Evolutionary conservation across 30 jellyfish, hydroid and myxozoan genomes (phyloP).

Genomic region (Turritopsis dohrnii): DNA sequence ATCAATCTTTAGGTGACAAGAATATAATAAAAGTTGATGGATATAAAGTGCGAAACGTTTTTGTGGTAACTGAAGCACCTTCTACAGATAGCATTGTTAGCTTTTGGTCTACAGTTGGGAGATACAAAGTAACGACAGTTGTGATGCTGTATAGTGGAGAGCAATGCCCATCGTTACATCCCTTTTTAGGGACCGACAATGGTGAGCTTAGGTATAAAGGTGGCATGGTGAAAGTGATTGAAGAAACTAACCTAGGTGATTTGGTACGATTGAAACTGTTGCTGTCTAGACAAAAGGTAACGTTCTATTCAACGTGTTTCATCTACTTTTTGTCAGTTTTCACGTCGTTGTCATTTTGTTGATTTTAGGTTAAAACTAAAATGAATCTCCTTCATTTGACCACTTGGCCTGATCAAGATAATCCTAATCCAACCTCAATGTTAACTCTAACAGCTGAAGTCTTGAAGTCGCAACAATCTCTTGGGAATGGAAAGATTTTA

Average conservation of each 20-base stretch:
- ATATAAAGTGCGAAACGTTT: constrained; percentile 11
- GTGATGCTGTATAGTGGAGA: constrained; percentile 2
- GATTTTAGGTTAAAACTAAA: neutral
- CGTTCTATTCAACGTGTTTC: too few species aligned
- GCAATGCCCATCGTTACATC: neutral
- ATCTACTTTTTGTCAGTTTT: too few species aligned
- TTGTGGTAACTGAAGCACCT: constrained; percentile 22
- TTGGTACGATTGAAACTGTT: neutral
- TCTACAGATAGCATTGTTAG: neutral
- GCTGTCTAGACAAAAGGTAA: neutral
- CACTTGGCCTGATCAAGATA: constrained; percentile 5
- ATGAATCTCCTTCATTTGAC: neutral
- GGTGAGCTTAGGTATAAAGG: constrained; percentile 22
- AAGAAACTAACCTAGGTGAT: neutral
- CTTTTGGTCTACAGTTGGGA: constrained; percentile 11
- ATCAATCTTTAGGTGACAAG: neutral
- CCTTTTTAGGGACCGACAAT: constrained; percentile 53
- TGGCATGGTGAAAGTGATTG: neutral
- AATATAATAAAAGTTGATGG: constrained; percentile 28
- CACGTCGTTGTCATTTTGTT: too few species aligned
- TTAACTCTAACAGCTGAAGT: neutral
- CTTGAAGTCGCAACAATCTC: neutral
- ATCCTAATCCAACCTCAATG: neutral
- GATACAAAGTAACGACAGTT: constrained; percentile 15
- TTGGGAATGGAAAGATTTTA: neutral